Evolutionary conservation across 1,140 invertebrate genomes (phyloP), one percentile per base, ranked within the genome.

Genomic region (Metopolophium dirhodum): DNA sequence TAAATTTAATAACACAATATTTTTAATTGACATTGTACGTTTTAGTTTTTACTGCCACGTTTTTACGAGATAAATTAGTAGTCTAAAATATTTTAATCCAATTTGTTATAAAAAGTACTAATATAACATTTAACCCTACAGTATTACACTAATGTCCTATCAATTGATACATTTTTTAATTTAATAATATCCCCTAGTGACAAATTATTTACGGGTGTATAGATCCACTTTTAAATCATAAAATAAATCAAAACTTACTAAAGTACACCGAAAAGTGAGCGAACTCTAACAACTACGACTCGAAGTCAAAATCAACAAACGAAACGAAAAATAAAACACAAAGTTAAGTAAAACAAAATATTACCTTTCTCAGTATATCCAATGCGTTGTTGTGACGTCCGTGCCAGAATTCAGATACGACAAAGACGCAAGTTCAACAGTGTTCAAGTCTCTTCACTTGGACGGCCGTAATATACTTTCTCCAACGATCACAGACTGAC

Each of bases 381-480:
- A 86, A 86, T 30, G 41, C 7, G 47, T 9, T 88, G 26, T 35
- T 35, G 47, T 20, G 54, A 35, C 51, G 51, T 11, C 23, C 2
- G 47, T 14, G 35, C 3, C 51, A 37, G 77, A 82, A 83, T 68
- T 11, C 68, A 45, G 82, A 26, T 49, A 37, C 47, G 91, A 41
- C 82, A 26, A 45, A 93, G 82, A 93, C 82, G 82, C 49, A 41
- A 82, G 77, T 86, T 54, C 35, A 18, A 41, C 77, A 82, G 22
- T 93, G 82, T 93, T 91, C 54, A 26, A 26, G 91, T 93, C 22
- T 92, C 77, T 85, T 86, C 82, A 35, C 35, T 93, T 30, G 47
- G 47, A 86, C 91, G 49, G 82, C 37, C 91, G 91, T 93, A 93
- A 93, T 93, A 85, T 68, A 93, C 91, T 93, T 93, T 93, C 91